A percentile compares a stretch with the other conserved stretches of the same genome.
phyloP scores from a whole-genome alignment of 1,140 invertebrate species.

The Onthophagus taurus region DNA sequence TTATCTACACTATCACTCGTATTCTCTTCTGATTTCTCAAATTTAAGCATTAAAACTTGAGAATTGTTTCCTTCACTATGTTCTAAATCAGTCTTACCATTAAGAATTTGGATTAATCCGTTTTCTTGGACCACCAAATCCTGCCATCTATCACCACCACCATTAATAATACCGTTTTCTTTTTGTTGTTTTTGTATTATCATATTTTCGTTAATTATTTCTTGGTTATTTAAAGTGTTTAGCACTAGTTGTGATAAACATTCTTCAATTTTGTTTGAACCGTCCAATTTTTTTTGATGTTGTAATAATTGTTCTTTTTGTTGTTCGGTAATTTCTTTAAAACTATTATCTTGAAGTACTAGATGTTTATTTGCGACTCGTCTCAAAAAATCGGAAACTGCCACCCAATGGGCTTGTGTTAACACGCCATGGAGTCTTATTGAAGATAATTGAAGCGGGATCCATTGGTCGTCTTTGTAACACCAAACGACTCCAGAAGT shows the following conservation, averaged over 20 bases:
- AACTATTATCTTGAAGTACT: constrained; percentile 42
- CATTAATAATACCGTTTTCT: not conserved
- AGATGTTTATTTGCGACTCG: constrained; percentile 48
- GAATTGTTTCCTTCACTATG: constrained; percentile 17
- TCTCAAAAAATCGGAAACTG: constrained; percentile 50
- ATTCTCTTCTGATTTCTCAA: constrained; percentile 23
- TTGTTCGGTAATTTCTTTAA: constrained; percentile 34
- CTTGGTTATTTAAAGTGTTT: constrained; percentile 4
- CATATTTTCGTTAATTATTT: not conserved
- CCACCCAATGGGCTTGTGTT: constrained; percentile 50
- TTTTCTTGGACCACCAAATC: constrained; percentile 16
- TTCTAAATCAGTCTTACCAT: constrained; percentile 17
- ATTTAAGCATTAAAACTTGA: constrained; percentile 16
- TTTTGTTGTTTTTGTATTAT: constrained; percentile 6
- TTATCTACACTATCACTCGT: constrained; percentile 4
- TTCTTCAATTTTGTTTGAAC: not conserved
- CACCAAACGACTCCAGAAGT: constrained; percentile 53
- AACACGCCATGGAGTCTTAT: constrained; percentile 51
- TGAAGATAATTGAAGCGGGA: constrained; percentile 51
- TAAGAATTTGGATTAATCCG: constrained; percentile 12
- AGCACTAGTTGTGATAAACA: constrained; percentile 1
- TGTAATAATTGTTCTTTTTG: constrained; percentile 29
- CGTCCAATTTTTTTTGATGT: constrained; percentile 5
- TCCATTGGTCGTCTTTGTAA: constrained; percentile 51
- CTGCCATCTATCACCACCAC: constrained; percentile 10